Conservation (phyloP, 2,888 invertebrate species). For the Sepiola atlantica region DNA sequence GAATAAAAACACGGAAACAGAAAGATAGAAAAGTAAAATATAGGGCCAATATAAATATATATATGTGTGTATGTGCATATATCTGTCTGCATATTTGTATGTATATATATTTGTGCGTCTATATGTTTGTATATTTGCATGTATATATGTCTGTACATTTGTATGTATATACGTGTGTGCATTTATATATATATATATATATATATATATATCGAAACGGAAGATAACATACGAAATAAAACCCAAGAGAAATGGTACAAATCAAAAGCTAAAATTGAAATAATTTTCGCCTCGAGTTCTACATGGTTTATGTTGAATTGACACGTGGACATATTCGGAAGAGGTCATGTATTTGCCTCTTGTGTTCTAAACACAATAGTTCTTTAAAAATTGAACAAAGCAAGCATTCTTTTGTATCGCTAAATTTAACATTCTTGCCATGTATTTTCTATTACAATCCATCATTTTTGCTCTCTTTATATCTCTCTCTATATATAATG, state of each 20-base stretch:
- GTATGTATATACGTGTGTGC: neutral
- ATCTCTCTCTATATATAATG: too few species aligned
- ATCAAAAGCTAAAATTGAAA: neutral
- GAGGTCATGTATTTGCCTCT: neutral
- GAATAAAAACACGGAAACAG: neutral
- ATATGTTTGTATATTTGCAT: neutral
- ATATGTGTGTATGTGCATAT: neutral
- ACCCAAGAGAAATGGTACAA: neutral
- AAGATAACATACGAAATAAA: neutral
- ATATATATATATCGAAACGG: neutral
- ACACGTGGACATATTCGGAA: neutral
- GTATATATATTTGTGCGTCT: neutral
- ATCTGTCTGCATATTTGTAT: neutral
- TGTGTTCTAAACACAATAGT: neutral
- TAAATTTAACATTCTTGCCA: neutral
- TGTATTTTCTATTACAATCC: neutral
- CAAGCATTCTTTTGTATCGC: neutral
- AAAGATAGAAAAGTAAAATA: neutral
- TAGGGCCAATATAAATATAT: too few species aligned
- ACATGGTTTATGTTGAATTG: slow-evolving; percentile 8
- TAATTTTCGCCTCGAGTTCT: slow-evolving; percentile 15
- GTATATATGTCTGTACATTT: neutral
- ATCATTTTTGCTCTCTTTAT: too few species aligned
- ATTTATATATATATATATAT: neutral
- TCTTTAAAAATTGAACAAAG: neutral